Evolutionary conservation across 2,888 invertebrate genomes (phyloP), one percentile per base, ranked within the genome.

Genomic region (Dendrolimus pini): DNA sequence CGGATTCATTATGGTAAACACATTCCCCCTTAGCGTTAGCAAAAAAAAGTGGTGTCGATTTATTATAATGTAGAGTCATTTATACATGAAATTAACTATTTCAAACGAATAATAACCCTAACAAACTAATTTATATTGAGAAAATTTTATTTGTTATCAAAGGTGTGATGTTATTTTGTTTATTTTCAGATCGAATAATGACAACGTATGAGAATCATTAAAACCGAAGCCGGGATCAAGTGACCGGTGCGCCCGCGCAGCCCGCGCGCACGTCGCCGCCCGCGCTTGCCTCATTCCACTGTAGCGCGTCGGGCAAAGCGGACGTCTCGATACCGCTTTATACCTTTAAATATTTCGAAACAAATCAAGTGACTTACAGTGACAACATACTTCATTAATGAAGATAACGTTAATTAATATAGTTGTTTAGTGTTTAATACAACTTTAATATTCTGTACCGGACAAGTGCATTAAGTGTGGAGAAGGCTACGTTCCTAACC

Each of bases 401-500:
- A 47, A 47, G 47, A 47, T 3, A 47, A 12, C 47, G 47, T 47
- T 12, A 47, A 47, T 47, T 47, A 30, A 30, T 30, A 47, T 8
- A 47, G 3, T 47, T 47, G 47, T 47, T 47, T 47, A 47, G 47
- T 54, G n/a, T 30, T 54, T 54, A 8, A n/a, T 2, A 9, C n/a
- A 10, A 54, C 41, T 30, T 30, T 54, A 54, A 54, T 55, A 53
- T 47, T 64, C 62, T 68, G 63, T 69, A 74, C 69, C 74, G 74
- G 73, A 81, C 83, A 80, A 83, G 83, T 85, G 87, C 82, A 82
- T 82, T 76, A 75, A 82, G 78, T 80, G 78, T 72, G 69, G 83
- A 82, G 82, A 83, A 85, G 84, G 86, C 86, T 82, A 82, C 89
- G 89, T 90, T 89, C 89, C 89, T 78, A 86, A 83, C 88, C 87